phyloP scores from a whole-genome alignment of 2,113 vertebrate genomes.

The Genyomyrus donnyi region DNA sequence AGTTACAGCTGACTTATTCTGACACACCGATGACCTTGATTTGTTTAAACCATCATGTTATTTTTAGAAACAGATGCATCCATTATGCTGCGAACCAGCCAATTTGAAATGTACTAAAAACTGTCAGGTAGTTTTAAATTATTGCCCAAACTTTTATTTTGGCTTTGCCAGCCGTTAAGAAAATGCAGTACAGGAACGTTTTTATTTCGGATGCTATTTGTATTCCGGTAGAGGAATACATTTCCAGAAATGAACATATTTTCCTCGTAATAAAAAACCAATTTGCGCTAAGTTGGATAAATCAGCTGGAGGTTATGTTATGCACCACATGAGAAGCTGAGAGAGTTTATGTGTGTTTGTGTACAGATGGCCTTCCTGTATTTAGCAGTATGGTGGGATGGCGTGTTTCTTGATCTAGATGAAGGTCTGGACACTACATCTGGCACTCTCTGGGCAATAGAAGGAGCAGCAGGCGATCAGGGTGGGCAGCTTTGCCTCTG shows the following conservation, averaged over 20 bases:
- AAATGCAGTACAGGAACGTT: background rate
- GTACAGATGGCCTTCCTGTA: background rate
- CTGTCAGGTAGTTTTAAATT: background rate
- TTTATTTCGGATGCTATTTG: background rate
- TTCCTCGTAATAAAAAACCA: background rate
- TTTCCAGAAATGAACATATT: background rate
- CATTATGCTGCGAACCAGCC: background rate
- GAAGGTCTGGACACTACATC: background rate
- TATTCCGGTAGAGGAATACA: background rate
- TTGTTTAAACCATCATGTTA: background rate
- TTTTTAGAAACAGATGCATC: background rate
- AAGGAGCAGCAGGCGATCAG: background rate
- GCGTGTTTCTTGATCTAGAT: background rate
- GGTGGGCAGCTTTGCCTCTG: background rate
- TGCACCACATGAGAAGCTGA: background rate
- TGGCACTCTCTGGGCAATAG: background rate
- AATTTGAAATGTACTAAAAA: background rate
- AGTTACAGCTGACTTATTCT: background rate
- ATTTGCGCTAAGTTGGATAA: constrained; percentile 1
- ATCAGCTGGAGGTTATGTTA: background rate
- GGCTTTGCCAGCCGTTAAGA: background rate
- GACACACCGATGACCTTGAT: background rate
- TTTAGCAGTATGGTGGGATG: background rate
- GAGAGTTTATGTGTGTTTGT: background rate
- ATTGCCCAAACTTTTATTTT: background rate